Evolutionary conservation across 2,113 vertebrate species (phyloP), one percentile per base, ranked within the genome.

Genomic region (Gymnocephalus cernua): DNA sequence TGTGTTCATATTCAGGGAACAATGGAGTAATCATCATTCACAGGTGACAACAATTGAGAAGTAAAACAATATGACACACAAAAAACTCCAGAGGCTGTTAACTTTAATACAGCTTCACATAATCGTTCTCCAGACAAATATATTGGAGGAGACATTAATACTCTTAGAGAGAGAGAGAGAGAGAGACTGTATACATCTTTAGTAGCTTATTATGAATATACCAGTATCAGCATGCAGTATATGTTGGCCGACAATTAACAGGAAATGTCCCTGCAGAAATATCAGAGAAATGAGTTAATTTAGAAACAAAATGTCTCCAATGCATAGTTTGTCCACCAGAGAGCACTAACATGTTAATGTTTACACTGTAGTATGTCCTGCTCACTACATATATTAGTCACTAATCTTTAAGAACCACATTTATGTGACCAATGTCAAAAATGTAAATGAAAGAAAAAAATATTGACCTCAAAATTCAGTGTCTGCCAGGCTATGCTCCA

Each of bases 221-320:
- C 2, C 54, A 58, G 15, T 9, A 58, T 29, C 25, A 29, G 56
- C 27, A 29, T 32, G 56, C 56, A 29, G 25, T 61, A 10, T 61
- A 21, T 35, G 16, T 38, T 41, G 32, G 32, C 59, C 10, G 38
- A 29, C 18, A 58, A 12, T 16, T 61, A 6, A 44, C 12, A 23
- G 14, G 41, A 65, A 45, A 64, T 64, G 3, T 25, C 41, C 44
- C 21, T 64, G n/a, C 59, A 62, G 59, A n/a, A 62, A 38, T 62
- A 38, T n/a, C 29, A 18, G 38, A 62, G 59, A 62, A 27, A 29
- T 57, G 0, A 57, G 14, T 18, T 58, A 0, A 62, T 41, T 41
- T 62, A n/a, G 59, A 62, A 38, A 38, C 59, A 6, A 11, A 6
- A 11, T 62, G 32, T 62, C 19, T 13, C 32, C 21, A 41, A 41